Evolutionary conservation across 2,113 vertebrate genomes (phyloP).

Genomic region (Taxidea taxus): DNA sequence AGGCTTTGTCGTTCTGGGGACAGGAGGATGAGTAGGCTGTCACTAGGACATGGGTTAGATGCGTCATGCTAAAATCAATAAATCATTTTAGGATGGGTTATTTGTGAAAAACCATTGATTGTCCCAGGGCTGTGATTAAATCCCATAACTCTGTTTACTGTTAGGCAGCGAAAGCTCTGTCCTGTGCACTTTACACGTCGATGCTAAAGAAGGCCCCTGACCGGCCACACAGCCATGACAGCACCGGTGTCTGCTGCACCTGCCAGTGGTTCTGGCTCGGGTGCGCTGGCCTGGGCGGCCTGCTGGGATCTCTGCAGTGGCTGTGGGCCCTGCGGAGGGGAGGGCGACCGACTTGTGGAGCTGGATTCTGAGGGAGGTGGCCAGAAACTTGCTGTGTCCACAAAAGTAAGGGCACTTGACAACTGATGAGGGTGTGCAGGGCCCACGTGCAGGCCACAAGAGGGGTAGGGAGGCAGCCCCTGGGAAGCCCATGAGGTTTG

Average conservation of each 20-base stretch:
- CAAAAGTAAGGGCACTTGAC: neutral
- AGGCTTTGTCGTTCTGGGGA: conserved; percentile 10
- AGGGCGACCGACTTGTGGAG: neutral
- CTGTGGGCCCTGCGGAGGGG: neutral
- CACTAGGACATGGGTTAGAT: conserved; percentile 1
- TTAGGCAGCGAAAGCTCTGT: neutral
- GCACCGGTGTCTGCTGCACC: neutral
- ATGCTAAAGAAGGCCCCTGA: neutral
- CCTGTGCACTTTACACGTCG: neutral
- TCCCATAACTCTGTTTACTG: conserved; percentile 18
- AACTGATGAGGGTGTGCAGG: neutral
- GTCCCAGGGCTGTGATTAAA: conserved; percentile 28
- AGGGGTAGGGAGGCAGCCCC: neutral
- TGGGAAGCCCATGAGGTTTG: neutral
- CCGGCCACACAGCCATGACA: accelerated
- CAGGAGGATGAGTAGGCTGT: neutral
- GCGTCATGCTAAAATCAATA: conserved; percentile 23
- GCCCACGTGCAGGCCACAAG: neutral
- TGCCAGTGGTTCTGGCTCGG: neutral
- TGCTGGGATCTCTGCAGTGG: neutral
- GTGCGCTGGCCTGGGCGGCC: neutral
- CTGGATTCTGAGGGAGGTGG: neutral
- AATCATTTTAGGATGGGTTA: neutral
- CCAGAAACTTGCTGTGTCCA: neutral
- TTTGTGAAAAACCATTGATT: conserved; percentile 17